Evolutionary conservation across 1,140 invertebrate species (phyloP), one percentile per base, ranked within the genome.

Genomic region (Calliphora vicina): DNA sequence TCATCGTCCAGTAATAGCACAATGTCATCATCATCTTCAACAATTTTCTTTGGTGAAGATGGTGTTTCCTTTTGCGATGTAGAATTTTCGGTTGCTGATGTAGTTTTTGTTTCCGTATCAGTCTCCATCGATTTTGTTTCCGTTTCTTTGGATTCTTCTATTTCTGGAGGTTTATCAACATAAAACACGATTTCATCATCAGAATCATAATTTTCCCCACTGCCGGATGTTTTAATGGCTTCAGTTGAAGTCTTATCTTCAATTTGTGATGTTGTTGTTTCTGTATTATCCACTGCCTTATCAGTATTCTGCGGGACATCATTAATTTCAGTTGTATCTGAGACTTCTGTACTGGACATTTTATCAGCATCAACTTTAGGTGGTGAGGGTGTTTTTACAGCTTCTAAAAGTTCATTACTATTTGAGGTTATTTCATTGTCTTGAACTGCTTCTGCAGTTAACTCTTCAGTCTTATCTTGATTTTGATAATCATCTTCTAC

Each of bases 141-240:
- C 8, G n/a, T 67, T 23, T 25, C 73, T 78, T 81, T 73, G 6
- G n/a, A 67, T 45, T 20, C 45, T 74, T n/a, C 26, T 61, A 23
- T 29, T 82, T 84, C 57, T 35, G 76, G 26, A 20, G 15, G n/a
- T 83, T 72, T 26, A 72, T 86, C 87, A n/a, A 86, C 87, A 82
- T 89, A 89, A 27, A 88, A 87, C 0, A 89, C 86, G 72, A 82
- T 43, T n/a, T 89, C 88, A 57, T 88, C 88, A 82, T 89, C 88
- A 1, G 86, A 87, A 15, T 89, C 88, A 3, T 72, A 74, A 35
- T 26, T 67, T 13, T 85, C 76, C 29, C 1, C 29, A 9, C 25
- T 20, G 0, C 26, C 15, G 5, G n/a, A 50, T 23, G 6, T 23
- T 82, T 76, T 42, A 26, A 10, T 6, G 9, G 35, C 45, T 74